Percentiles rank a stretch among this genome's conserved stretches.
Conservation (phyloP, 2,888 invertebrate species). For the Aricia artaxerxes region DNA sequence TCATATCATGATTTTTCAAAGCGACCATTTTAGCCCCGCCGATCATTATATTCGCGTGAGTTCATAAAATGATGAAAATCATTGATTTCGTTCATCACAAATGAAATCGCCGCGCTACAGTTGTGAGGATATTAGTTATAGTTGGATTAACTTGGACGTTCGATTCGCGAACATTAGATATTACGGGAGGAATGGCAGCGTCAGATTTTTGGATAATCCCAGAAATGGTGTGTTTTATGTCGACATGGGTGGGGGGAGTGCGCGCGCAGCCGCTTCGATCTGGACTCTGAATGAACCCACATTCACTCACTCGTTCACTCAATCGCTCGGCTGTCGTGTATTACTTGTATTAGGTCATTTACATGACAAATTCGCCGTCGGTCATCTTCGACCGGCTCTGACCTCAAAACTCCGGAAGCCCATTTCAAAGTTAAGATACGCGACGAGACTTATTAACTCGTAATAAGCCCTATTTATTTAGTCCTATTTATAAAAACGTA, state of each 20-base stretch:
- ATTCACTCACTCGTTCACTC: background rate
- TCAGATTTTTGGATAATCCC: conserved; percentile 18
- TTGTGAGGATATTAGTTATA: background rate
- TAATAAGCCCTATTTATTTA: background rate
- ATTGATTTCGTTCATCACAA: background rate
- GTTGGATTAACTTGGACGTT: background rate
- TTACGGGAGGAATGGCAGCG: background rate
- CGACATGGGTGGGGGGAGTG: background rate
- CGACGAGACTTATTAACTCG: background rate
- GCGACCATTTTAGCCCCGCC: no score
- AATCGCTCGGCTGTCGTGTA: background rate
- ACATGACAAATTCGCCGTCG: background rate
- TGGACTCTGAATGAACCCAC: conserved; percentile 18
- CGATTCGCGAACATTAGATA: background rate
- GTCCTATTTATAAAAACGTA: background rate
- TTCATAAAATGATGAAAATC: background rate
- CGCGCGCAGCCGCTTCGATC: conserved; percentile 30
- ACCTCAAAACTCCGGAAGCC: conserved; percentile 9
- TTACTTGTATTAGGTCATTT: conserved; percentile 16
- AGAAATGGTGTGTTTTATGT: conserved; percentile 12
- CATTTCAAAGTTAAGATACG: background rate
- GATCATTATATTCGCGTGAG: background rate
- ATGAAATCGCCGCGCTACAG: background rate
- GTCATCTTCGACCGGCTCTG: conserved; percentile 8
- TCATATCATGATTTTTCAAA: no score